A percentile compares a stretch with the other conserved stretches of the same genome.
These are phyloP conservation scores for Crotalus tigris DNA, from an alignment of 2,113 vertebrate species.

Conservation along the genomic window DNA sequence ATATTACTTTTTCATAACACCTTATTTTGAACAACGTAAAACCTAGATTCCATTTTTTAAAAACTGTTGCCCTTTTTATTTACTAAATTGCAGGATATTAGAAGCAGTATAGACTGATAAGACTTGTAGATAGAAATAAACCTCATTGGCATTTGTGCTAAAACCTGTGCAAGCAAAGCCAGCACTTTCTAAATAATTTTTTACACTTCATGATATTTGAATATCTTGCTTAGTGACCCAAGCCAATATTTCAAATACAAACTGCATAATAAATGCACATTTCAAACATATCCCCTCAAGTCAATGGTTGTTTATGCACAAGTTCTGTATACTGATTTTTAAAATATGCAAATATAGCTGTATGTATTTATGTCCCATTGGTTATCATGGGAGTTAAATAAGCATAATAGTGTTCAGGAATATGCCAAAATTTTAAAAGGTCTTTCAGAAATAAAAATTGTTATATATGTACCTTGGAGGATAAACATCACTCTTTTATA, in stretches of 20 bases:
- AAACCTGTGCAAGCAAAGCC: background rate
- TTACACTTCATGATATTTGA: constrained; percentile 25
- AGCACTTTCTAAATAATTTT: background rate
- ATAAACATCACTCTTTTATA: constrained; percentile 34
- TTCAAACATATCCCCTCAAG: background rate
- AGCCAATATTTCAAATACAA: background rate
- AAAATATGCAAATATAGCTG: constrained; percentile 5
- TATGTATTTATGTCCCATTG: background rate
- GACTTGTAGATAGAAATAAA: constrained; percentile 5
- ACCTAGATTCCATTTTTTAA: background rate
- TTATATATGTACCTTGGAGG: constrained; percentile 23
- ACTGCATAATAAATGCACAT: background rate
- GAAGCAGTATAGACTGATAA: background rate
- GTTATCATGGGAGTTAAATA: background rate
- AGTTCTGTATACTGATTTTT: constrained; percentile 9
- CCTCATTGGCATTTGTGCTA: constrained; percentile 5
- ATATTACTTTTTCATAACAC: background rate
- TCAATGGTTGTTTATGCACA: constrained; percentile 29
- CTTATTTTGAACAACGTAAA: background rate
- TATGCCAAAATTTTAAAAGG: background rate
- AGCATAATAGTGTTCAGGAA: background rate
- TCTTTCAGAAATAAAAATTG: background rate
- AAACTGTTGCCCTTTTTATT: background rate
- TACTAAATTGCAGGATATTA: background rate
- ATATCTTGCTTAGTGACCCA: constrained; percentile 13